These are phyloP conservation scores for Campoletis sonorensis DNA, from an alignment of 1,140 invertebrate genomes.

Conservation along the genomic window DNA sequence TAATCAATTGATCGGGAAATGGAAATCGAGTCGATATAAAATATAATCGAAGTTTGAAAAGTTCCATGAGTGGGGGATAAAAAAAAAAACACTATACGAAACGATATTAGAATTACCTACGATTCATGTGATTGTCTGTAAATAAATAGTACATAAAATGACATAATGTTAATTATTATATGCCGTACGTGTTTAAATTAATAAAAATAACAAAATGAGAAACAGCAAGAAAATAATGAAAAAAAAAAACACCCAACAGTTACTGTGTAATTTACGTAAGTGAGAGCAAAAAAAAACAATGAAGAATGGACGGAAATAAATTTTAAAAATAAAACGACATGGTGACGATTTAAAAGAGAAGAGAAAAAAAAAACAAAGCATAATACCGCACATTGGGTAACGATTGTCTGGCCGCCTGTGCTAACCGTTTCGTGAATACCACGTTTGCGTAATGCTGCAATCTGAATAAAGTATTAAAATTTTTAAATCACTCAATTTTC, in stretches of 20 bases:
- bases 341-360: conserved; percentile 40
- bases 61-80: conserved; percentile 34
- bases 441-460: too few species aligned
- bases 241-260: conserved; percentile 37
- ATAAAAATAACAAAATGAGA: conserved; percentile 59
- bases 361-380: conserved; percentile 17
- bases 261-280: conserved; percentile 57
- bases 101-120: conserved; percentile 74
- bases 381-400: conserved; percentile 20
- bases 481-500: too few species aligned
- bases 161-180: conserved; percentile 75
- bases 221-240: conserved; percentile 37
- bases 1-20: conserved; percentile 18
- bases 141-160: conserved; percentile 70
- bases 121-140: conserved; percentile 77
- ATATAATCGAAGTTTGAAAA: neutral
- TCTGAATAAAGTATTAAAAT: too few species aligned
- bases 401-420: conserved; percentile 74
- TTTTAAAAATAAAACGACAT: neutral
- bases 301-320: conserved; percentile 40
- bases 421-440: conserved; percentile 66
- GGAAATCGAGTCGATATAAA: conserved; percentile 18
- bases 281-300: neutral
- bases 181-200: conserved; percentile 76
- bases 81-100: conserved; percentile 63